Evolutionary conservation across 2,113 vertebrate genomes (phyloP), one percentile per base, ranked within the genome.

Genomic region (Illadopsis cleaveri): DNA sequence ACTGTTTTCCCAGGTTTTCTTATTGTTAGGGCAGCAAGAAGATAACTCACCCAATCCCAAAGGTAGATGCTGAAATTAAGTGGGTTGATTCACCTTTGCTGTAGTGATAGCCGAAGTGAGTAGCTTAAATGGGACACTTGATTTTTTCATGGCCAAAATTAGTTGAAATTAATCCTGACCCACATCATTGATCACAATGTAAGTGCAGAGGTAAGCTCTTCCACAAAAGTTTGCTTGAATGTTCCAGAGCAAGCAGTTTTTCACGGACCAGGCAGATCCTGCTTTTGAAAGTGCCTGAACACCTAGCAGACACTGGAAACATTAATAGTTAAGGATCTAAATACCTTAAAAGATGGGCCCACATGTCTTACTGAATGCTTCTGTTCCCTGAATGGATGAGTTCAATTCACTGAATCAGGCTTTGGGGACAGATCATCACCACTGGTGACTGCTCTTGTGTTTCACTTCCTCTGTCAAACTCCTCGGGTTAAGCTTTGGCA

Each of bases 351-450:
- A 85, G 87, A 94, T 71, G 80, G 68, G 79, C 82, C 72, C 86
- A 58, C 76, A 3, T 60, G 76, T 91, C 91, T 81, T 94, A 86
- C 44, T 96, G 93, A 92, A 71, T 89, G 86, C 69, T 96, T 94
- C 94, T 95, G 82, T 50, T 95, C 76, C 69, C 90, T 96, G 93
- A 96, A 89, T 95, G 94, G 92, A 92, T 96, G 91, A 94, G 91
- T 76, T 95, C 86, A 94, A 94, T 93, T 92, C 93, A 95, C 85
- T 81, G 96, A 94, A 94, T 94, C 86, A 83, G 92, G 85, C 90
- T 91, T 93, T 13, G 9, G 92, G 95, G 92, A 97, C 89, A 96
- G 93, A 96, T 96, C 94, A 86, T 96, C 93, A 91, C 93, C 94
- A 90, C 91, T 76, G 91, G 93, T 96, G 90, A 62, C 93, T 93